These are phyloP conservation scores for Gymnocypris eckloni DNA, from an alignment of 2,797 vertebrate species.

Conservation along the genomic window DNA sequence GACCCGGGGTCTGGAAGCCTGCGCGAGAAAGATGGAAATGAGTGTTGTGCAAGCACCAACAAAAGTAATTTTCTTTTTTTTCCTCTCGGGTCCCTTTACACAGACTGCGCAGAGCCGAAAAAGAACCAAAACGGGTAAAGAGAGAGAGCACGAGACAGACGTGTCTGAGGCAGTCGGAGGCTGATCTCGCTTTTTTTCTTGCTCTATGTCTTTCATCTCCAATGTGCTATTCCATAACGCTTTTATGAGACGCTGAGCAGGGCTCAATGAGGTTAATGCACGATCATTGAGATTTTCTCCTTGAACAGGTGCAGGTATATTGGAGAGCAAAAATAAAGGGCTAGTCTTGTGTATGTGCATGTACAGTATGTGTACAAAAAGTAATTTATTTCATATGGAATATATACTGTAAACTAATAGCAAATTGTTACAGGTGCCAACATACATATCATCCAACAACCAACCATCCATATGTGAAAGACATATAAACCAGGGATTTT, in stretches of 20 bases:
- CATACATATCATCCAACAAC: neutral
- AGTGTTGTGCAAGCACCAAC: slow-evolving; percentile 66
- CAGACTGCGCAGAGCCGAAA: neutral
- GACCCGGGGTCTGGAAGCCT: slow-evolving; percentile 79
- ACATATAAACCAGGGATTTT: neutral
- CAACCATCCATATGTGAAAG: neutral
- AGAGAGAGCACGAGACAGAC: slow-evolving; percentile 3
- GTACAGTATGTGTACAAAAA: neutral
- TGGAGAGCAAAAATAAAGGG: slow-evolving; percentile 40
- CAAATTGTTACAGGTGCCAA: neutral
- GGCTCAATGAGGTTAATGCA: slow-evolving; percentile 52
- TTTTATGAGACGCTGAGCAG: slow-evolving; percentile 44
- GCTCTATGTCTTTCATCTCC: slow-evolving; percentile 29
- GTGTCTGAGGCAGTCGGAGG: slow-evolving; percentile 10
- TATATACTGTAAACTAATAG: neutral
- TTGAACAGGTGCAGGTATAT: slow-evolving; percentile 42
- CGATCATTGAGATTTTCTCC: slow-evolving; percentile 55
- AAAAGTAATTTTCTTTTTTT: slow-evolving; percentile 67
- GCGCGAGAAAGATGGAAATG: slow-evolving; percentile 69
- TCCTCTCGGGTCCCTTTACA: slow-evolving; percentile 2
- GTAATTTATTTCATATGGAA: neutral
- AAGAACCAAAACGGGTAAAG: neutral
- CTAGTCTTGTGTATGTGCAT: neutral
- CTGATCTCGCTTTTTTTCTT: slow-evolving; percentile 21
- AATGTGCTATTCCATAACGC: slow-evolving; percentile 18